Percentiles rank a stretch among this genome's conserved stretches.
Conservation (phyloP, 2,797 vertebrate species). For the Cossypha caffra region DNA sequence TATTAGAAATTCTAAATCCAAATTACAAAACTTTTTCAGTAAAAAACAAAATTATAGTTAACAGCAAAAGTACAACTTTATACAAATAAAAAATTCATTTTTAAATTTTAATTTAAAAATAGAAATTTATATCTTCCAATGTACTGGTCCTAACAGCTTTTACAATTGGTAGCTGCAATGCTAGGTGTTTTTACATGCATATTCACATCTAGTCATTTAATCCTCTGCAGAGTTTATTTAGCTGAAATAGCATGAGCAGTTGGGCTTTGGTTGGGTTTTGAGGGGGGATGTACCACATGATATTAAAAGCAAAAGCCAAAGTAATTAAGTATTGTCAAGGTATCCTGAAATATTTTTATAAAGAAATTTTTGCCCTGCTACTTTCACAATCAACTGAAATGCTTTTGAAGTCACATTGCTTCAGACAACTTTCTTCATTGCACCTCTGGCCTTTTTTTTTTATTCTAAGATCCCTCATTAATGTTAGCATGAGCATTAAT, state of each 20-base stretch:
- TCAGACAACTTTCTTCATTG: not conserved
- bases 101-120: slow-evolving; percentile 59
- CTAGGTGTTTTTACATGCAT: slow-evolving; percentile 35
- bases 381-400: not conserved
- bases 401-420: not conserved
- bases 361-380: not conserved
- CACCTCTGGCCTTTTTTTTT: not conserved
- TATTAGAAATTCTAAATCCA: slow-evolving; percentile 74
- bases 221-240: slow-evolving; percentile 19
- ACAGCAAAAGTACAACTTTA: slow-evolving; percentile 75
- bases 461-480: not conserved
- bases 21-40: slow-evolving; percentile 78
- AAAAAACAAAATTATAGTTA: slow-evolving; percentile 73
- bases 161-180: slow-evolving; percentile 43
- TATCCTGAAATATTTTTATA: not conserved
- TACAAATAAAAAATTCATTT: slow-evolving; percentile 70
- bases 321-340: not conserved
- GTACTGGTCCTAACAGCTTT: slow-evolving; percentile 45
- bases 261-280: not conserved
- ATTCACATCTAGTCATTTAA: not conserved
- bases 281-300: not conserved
- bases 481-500: not conserved
- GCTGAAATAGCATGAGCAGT: slow-evolving; percentile 14
- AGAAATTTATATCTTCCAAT: slow-evolving; percentile 52
- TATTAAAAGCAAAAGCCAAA: not conserved